phyloP scores from a whole-genome alignment of 2,888 invertebrate genomes.

The Adineta ricciae region DNA sequence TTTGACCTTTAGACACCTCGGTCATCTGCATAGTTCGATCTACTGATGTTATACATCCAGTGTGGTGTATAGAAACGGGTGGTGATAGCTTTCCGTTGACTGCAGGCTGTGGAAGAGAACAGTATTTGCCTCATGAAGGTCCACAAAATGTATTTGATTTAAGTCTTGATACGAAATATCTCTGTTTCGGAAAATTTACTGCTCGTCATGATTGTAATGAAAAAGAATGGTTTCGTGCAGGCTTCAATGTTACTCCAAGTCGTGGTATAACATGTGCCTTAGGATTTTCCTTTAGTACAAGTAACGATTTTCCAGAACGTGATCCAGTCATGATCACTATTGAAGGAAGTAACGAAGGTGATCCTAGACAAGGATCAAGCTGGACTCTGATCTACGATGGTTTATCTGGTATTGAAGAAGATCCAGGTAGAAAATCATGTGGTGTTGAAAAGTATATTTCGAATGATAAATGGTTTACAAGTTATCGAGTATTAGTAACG shows the following conservation, averaged over 20 bases:
- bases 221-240: not conserved
- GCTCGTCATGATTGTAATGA: too few relatives aligned
- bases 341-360: not conserved
- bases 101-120: too few relatives aligned
- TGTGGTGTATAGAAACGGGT: too few relatives aligned
- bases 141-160: too few relatives aligned
- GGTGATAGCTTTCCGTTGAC: too few relatives aligned
- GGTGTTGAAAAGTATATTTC: not conserved
- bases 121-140: too few relatives aligned
- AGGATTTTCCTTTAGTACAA: not conserved
- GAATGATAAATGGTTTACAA: not conserved
- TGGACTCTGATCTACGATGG: not conserved
- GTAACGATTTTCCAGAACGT: not conserved
- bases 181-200: too few relatives aligned
- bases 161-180: too few relatives aligned
- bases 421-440: not conserved
- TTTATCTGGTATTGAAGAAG: not conserved
- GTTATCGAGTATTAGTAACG: not conserved
- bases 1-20: too few relatives aligned
- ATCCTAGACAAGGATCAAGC: not conserved
- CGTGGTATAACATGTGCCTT: not conserved
- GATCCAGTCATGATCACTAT: not conserved
- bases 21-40: too few relatives aligned
- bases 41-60: too few relatives aligned
- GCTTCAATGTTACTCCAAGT: not conserved